phyloP scores from a whole-genome alignment of 2,888 invertebrate genomes.

The Melanophora roralis region DNA sequence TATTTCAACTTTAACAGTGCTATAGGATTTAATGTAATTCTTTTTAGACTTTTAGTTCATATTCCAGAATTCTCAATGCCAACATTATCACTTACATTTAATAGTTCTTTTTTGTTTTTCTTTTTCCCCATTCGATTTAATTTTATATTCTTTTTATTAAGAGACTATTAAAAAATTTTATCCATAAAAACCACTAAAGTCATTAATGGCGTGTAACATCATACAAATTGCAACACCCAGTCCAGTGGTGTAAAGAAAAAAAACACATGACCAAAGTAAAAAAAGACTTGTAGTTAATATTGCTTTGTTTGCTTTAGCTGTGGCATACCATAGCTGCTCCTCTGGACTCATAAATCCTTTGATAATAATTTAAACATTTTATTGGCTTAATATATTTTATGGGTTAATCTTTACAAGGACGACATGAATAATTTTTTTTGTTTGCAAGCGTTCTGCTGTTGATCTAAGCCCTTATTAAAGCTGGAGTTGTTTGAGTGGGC shows the following conservation, averaged over 20 bases:
- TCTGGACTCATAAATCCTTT: conserved; percentile 36
- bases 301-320: background rate
- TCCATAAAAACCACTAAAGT: conserved; percentile 24
- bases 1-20: too few relatives aligned
- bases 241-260: background rate
- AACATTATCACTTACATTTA: background rate
- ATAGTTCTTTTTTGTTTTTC: background rate
- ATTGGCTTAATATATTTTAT: conserved; percentile 33
- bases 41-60: background rate
- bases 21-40: too few relatives aligned
- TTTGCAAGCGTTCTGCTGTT: background rate
- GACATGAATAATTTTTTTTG: background rate
- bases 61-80: background rate
- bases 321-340: background rate
- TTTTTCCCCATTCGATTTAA: background rate
- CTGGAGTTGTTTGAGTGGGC: too few relatives aligned
- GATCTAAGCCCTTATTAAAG: too few relatives aligned
- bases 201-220: conserved; percentile 31
- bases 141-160: background rate
- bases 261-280: background rate
- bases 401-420: conserved; percentile 17
- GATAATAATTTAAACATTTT: conserved; percentile 36
- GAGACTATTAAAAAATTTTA: background rate
- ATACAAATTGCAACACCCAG: background rate
- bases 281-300: background rate